Evolutionary conservation across 2,797 vertebrate species (phyloP).

Genomic region (Periparus ater): DNA sequence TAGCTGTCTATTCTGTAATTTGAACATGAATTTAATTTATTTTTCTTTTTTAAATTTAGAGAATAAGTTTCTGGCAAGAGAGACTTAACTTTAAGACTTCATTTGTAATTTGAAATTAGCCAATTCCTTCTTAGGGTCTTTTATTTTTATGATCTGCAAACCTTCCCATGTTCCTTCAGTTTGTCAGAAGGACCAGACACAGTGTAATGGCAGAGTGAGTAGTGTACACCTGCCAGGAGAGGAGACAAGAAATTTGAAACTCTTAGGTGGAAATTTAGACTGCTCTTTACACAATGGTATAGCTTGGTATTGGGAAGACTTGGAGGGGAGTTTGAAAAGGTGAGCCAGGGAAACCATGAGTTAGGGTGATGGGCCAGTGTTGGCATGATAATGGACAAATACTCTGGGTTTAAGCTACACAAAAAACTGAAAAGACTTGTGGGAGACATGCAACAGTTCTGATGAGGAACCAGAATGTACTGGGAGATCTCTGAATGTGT

Average conservation of each 20-base stretch:
- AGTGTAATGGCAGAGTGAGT: background rate
- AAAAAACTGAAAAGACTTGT: background rate
- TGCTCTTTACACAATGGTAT: background rate
- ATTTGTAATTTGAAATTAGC: background rate
- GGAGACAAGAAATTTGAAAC: background rate
- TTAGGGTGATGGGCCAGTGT: background rate
- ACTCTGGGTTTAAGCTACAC: background rate
- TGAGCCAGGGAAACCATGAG: background rate
- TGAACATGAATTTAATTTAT: background rate
- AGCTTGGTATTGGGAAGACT: background rate
- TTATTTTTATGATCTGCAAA: background rate
- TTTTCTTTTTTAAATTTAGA: background rate
- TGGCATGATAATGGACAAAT: background rate
- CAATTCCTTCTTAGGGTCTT: background rate
- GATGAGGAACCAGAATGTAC: background rate
- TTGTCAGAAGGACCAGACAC: background rate
- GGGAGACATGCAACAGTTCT: background rate
- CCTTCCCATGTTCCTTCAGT: background rate
- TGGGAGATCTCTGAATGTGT: background rate
- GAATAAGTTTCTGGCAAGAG: background rate
- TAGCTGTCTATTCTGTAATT: background rate
- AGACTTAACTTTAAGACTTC: background rate
- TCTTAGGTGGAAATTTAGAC: background rate
- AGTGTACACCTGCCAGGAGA: background rate
- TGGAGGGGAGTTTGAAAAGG: background rate